Evolutionary conservation across 2,888 invertebrate genomes (phyloP).

Genomic region (Eucriotettix oculatus): DNA sequence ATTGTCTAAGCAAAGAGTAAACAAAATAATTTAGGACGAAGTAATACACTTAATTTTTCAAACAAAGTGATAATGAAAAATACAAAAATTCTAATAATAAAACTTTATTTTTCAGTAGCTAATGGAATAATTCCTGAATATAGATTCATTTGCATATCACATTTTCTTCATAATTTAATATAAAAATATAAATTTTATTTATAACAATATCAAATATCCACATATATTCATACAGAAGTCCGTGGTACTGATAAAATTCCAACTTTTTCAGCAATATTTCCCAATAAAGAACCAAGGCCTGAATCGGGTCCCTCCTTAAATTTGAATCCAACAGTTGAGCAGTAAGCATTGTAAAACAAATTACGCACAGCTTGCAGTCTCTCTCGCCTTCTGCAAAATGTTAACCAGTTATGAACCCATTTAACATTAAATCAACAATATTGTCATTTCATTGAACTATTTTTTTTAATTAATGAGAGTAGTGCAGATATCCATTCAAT

Average conservation of each 20-base stretch:
- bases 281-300: constrained; percentile 32
- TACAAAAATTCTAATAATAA: too few species aligned
- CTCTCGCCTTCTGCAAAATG: constrained; percentile 27
- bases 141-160: neutral
- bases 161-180: neutral
- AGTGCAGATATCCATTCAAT: too few species aligned
- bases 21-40: too few species aligned
- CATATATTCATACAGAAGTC: constrained; percentile 4
- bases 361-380: constrained; percentile 34
- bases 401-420: neutral
- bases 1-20: too few species aligned
- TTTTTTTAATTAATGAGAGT: too few species aligned
- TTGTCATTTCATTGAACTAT: too few species aligned
- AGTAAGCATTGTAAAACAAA: constrained; percentile 38
- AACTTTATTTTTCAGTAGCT: neutral
- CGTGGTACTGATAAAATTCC: constrained; percentile 25
- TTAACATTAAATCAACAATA: too few species aligned
- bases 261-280: constrained; percentile 40
- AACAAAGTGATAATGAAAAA: too few species aligned
- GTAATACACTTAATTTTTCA: too few species aligned
- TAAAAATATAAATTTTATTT: neutral
- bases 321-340: constrained; percentile 33
- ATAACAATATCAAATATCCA: neutral
- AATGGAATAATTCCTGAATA: too few species aligned
- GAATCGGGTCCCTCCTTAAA: constrained; percentile 32